Base-by-base conservation (phyloP, 2,888 invertebrate species). In the Cheilosia vernalis region DNA sequence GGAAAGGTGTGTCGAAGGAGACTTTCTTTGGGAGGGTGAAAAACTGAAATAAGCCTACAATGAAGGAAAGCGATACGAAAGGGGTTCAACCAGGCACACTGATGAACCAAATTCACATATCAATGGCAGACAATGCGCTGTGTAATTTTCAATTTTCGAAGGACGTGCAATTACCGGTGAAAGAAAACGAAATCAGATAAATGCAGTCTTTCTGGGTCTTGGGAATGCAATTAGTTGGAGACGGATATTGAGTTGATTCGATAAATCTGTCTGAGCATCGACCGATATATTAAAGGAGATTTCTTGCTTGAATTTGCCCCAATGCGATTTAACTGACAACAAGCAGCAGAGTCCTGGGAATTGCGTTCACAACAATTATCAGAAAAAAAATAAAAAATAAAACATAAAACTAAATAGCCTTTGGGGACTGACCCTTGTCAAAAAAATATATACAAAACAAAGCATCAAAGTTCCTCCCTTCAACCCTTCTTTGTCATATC, bases 91-190 rank as follows among this genome's bases (percentile, higher is more conserved):
- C 44, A 42, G 47, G 56, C 49, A 15, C 56, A 10, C 60, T 80
- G 74, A 84, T 80, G 64, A 84, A 60, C 80, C 60, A 74, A 84
- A 78, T 78, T 69, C 78, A 56, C 70, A 49, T 78, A 84, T 84
- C 80, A 74, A 84, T 80, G 56, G 73, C 66, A 67, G 60, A 55
- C 74, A 84, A 84, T 80, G 55, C 53, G 15, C 58, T 70, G 63
- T 49, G 49, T 74, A 72, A 70, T 79, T 79, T 79, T 33, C 49
- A 64, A 51, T 72, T 78, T 72, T 58, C 21, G 64, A 56, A 42
- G 40, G 69, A 27, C n/a, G 19, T 63, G 13, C 73, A 80, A 76
- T 67, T 69, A 33, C 15, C 24, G 19, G 37, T 15, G 17, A 58
- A 17, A 42, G 27, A 6, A 53, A 61, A 9, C 13, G 15, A 61